A percentile compares a stretch with the other conserved stretches of the same genome.
Evolutionary conservation across 1,140 invertebrate species (phyloP).

Genomic region (Drosophila nebulosa): DNA sequence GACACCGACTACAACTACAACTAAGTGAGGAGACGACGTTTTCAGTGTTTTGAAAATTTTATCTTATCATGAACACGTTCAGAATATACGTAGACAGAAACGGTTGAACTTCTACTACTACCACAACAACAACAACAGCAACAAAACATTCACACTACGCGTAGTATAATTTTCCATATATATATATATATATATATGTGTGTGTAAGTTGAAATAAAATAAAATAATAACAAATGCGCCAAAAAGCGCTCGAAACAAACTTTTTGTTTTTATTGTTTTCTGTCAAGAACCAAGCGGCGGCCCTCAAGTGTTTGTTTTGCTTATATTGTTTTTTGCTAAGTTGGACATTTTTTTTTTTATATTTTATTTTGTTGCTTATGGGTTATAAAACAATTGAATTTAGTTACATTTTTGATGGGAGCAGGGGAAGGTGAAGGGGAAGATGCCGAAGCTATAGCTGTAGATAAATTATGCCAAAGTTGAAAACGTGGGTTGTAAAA

Average conservation of each 20-base stretch:
- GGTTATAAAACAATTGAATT: conserved; percentile 52
- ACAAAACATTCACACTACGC: conserved; percentile 21
- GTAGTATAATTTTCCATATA: conserved; percentile 17
- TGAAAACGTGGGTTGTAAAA: conserved; percentile 47
- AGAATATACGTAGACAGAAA: conserved; percentile 31
- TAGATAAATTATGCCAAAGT: conserved; percentile 45
- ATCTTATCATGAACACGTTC: conserved; percentile 51
- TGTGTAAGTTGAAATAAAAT: conserved; percentile 11
- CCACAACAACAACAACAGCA: background rate
- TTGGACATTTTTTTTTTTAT: background rate
- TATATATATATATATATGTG: conserved; percentile 7
- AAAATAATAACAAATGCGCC: conserved; percentile 68
- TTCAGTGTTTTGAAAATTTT: conserved; percentile 2
- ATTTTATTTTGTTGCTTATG: background rate
- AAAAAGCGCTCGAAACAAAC: conserved; percentile 34
- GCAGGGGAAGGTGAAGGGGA: background rate
- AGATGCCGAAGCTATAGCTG: background rate
- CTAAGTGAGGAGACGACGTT: background rate
- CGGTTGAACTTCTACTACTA: background rate
- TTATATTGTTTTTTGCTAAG: conserved; percentile 11
- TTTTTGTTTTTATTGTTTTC: conserved; percentile 22
- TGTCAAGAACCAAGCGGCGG: conserved; percentile 52
- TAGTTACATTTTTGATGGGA: conserved; percentile 14
- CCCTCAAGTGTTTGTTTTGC: conserved; percentile 66
- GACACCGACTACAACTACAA: background rate